Evolutionary conservation across 2,797 vertebrate species (phyloP).

Genomic region (Scomberomorus guttatus): DNA sequence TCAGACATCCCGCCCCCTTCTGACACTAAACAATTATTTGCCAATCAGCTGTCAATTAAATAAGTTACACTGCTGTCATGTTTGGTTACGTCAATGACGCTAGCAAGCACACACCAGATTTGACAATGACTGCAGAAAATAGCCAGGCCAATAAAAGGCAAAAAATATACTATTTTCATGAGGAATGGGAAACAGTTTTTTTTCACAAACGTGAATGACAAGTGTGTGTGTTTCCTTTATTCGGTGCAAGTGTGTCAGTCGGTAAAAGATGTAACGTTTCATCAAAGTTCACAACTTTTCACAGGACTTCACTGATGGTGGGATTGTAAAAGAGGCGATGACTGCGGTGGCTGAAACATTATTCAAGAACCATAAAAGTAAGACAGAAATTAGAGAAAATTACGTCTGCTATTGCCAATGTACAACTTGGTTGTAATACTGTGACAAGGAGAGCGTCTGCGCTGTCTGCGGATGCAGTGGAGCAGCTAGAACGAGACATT

Average conservation of each 20-base stretch:
- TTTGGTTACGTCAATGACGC: neutral
- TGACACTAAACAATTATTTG: neutral
- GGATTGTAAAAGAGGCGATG: neutral
- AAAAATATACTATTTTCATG: neutral
- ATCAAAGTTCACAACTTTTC: neutral
- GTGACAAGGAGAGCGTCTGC: constrained; percentile 12
- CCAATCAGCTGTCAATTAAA: neutral
- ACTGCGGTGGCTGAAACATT: neutral
- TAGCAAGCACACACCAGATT: neutral
- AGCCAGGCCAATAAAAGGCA: neutral
- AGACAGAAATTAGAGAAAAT: constrained; percentile 12
- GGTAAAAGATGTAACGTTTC: neutral
- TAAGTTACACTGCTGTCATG: neutral
- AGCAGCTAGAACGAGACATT: neutral
- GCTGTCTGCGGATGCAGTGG: neutral
- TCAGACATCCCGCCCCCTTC: neutral
- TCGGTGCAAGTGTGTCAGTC: neutral
- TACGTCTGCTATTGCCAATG: neutral
- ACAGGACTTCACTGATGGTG: neutral
- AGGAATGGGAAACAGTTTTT: neutral
- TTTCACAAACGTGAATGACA: neutral
- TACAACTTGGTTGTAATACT: no score
- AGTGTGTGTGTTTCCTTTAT: neutral
- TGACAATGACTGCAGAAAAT: neutral
- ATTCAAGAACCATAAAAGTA: constrained; percentile 21